Percentiles rank a stretch among this genome's conserved stretches.
Conservation (phyloP, 2,888 invertebrate species). For the Eristalis tenax region DNA sequence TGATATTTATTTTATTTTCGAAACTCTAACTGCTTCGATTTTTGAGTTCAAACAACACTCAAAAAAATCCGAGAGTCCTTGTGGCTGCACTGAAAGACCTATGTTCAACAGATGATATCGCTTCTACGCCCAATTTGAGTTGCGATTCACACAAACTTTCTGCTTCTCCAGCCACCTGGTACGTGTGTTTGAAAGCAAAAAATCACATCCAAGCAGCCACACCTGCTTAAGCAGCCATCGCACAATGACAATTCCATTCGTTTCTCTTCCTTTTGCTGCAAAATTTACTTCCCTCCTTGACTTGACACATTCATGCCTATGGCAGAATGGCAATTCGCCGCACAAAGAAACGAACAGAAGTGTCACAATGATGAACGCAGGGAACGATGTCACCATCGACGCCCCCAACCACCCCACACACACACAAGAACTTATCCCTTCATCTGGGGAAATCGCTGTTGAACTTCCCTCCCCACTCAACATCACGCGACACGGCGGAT, state of each 20-base stretch:
- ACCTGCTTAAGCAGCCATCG: background rate
- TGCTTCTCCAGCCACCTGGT: background rate
- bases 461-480: background rate
- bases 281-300: constrained; percentile 15
- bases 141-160: background rate
- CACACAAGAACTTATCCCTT: constrained; percentile 24
- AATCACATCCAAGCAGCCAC: background rate
- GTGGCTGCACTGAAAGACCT: background rate
- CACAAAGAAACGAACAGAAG: constrained; percentile 28
- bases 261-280: background rate
- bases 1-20: too few species aligned
- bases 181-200: background rate
- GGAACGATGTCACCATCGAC: background rate
- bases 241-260: constrained; percentile 7
- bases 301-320: constrained; percentile 26
- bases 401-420: constrained; percentile 1
- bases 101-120: background rate
- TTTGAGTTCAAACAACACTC: too few species aligned
- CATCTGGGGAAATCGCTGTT: constrained; percentile 22
- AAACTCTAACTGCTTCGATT: too few species aligned
- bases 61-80: background rate
- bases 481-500: constrained; percentile 3
- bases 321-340: constrained; percentile 1
- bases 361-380: constrained; percentile 50
- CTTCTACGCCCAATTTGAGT: background rate